A percentile compares a stretch with the other conserved stretches of the same genome.
Conservation (phyloP, 2,797 vertebrate genomes). For the Eutrigla gurnardus region DNA sequence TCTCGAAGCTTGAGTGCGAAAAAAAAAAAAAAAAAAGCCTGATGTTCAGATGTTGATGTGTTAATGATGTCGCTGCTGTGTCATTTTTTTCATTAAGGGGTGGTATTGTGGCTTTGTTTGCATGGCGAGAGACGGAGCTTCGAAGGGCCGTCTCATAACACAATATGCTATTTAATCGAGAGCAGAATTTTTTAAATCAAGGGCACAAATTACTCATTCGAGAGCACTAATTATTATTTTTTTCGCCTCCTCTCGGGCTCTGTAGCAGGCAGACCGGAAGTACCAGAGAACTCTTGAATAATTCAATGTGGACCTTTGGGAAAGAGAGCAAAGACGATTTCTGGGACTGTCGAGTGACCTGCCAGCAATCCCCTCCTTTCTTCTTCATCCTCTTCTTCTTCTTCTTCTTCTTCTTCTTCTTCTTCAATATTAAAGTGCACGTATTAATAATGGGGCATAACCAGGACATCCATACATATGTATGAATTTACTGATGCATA, state of each 20-base stretch:
- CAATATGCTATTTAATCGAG: conserved; percentile 1
- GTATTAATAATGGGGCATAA: conserved; percentile 21
- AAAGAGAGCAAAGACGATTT: conserved; percentile 44
- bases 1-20: not conserved
- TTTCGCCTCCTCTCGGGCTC: not conserved
- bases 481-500: conserved; percentile 24
- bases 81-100: not conserved
- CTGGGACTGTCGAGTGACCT: conserved; percentile 22
- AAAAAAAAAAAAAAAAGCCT: not conserved
- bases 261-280: conserved; percentile 10
- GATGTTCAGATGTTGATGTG: not conserved
- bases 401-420: not conserved
- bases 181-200: not conserved
- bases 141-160: not conserved
- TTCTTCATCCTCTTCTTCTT: no score
- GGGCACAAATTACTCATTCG: not conserved
- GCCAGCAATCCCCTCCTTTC: conserved; percentile 1
- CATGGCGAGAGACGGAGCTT: not conserved
- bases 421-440: conserved; percentile 19
- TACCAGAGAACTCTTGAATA: conserved; percentile 58
- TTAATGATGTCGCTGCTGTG: not conserved
- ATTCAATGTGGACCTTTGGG: conserved; percentile 64
- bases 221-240: not conserved
- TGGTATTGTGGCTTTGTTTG: not conserved
- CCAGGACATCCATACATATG: not conserved